A percentile compares a stretch with the other conserved stretches of the same genome.
Evolutionary conservation across 2,888 invertebrate species (phyloP).

Genomic region (Lepetodrilus schrolli): DNA sequence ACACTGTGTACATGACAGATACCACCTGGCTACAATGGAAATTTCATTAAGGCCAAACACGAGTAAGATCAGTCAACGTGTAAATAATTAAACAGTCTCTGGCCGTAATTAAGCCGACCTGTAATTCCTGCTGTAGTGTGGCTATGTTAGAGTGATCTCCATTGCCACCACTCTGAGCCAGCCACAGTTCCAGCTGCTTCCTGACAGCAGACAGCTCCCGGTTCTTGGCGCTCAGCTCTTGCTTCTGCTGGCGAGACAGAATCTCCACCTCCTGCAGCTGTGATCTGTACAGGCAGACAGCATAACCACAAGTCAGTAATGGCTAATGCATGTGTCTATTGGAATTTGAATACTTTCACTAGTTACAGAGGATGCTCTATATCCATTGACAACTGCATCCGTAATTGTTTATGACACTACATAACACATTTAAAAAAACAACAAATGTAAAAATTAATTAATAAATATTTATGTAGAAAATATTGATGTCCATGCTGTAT

Average conservation of each 20-base stretch:
- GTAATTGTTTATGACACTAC: too few species aligned
- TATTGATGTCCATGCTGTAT: too few species aligned
- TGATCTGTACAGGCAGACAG: not conserved
- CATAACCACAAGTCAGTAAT: too few species aligned
- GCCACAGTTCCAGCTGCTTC: constrained; percentile 43
- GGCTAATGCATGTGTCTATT: too few species aligned
- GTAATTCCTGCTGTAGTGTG: constrained; percentile 22
- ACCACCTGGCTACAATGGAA: not conserved
- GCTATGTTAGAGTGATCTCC: constrained; percentile 21
- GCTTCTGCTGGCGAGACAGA: constrained; percentile 36
- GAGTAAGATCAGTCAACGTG: not conserved
- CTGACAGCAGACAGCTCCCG: constrained; percentile 42
- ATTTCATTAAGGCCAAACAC: not conserved
- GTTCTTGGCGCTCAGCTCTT: constrained; percentile 43
- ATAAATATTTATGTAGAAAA: too few species aligned
- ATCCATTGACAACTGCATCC: too few species aligned
- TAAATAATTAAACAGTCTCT: not conserved
- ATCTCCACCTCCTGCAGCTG: constrained; percentile 31
- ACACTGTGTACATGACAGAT: not conserved
- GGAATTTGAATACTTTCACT: too few species aligned
- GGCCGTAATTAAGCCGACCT: constrained; percentile 20
- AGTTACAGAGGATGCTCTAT: too few species aligned
- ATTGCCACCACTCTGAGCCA: constrained; percentile 25
- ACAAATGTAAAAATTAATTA: too few species aligned
- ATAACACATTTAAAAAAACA: too few species aligned